Evolutionary conservation across 2,888 invertebrate species (phyloP), one percentile per base, ranked within the genome.

Genomic region (Euclidia mi): DNA sequence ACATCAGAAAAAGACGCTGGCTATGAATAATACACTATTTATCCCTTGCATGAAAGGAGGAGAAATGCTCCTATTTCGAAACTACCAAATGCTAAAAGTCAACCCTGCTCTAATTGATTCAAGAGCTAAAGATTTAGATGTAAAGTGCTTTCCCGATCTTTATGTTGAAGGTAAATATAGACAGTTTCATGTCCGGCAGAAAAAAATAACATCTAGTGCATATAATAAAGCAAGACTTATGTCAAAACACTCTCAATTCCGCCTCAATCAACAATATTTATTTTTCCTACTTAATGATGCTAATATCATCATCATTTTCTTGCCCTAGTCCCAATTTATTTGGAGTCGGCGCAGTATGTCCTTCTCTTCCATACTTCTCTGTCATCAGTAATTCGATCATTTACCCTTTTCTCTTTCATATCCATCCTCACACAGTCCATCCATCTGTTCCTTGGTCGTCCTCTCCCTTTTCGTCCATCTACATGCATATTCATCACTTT

Each of bases 81-180:
- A 45, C 61, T 71, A 63, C 28, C 63, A 71, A 64, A 71, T 67
- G 58, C 44, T 64, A 1, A 69, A 65, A 59, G 56, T 69, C 0
- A 68, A 65, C 29, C 29, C 65, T 3, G 64, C 59, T 12, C 67
- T 61, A 1, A 58, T 68, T 38, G 60, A 65, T 62, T 2, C 46
- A 10, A 6, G 59, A 46, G 51, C 62, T 58, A 65, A 58, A 49
- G 57, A 66, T 12, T 3, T 63, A 6, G 65, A 66, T 58, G 47
- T 28, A 6, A 28, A 28, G 7, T 41, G 41, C 7, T 41, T 31
- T 15, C 29, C 28, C 12, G 9, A 41, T 14, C 6, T 28, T 7
- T 28, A 10, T 41, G 15, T 28, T 10, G 41, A 41, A 41, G 28
- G 28, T 0, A 28, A 14, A 28, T 14, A 41, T 12, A 28, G 41